Evolutionary conservation across 2,888 invertebrate genomes (phyloP).

Genomic region (Xanthorhoe spadicearia): DNA sequence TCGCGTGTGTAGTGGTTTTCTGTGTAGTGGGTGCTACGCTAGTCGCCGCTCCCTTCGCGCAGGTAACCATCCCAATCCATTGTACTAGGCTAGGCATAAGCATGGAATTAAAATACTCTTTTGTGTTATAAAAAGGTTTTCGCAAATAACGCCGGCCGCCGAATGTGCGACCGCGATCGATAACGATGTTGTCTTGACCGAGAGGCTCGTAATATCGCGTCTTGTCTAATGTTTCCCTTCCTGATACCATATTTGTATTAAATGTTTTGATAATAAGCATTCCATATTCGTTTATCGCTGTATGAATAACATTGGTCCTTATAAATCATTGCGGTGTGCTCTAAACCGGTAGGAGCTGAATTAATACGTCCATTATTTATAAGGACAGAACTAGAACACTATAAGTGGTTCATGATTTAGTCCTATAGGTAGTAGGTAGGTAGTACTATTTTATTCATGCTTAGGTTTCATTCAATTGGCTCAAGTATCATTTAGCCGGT

Average conservation of each 20-base stretch:
- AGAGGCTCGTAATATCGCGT: constrained; percentile 58
- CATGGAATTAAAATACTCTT: constrained; percentile 45
- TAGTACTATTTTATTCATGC: constrained; percentile 20
- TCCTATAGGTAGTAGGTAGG: constrained; percentile 13
- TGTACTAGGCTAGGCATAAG: constrained; percentile 30
- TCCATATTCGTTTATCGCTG: constrained; percentile 35
- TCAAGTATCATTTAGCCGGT: constrained; percentile 49
- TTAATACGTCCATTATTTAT: constrained; percentile 36
- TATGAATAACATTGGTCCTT: constrained; percentile 25
- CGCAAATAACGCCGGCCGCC: constrained; percentile 61
- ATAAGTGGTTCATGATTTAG: constrained; percentile 30
- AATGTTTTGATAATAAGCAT: constrained; percentile 50
- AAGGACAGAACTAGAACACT: constrained; percentile 32
- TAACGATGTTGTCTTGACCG: constrained; percentile 78
- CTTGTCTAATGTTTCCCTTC: constrained; percentile 57
- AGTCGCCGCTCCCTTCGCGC: constrained; percentile 59
- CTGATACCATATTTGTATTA: constrained; percentile 49
- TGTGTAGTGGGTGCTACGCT: constrained; percentile 73
- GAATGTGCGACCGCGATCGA: constrained; percentile 76
- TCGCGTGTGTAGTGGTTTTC: constrained; percentile 76
- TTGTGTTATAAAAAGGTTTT: constrained; percentile 63
- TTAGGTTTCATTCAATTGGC: constrained; percentile 34
- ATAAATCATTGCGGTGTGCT: constrained; percentile 5
- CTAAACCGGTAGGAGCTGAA: constrained; percentile 23
- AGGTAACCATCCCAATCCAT: constrained; percentile 62